Base-by-base conservation (phyloP, 1,140 invertebrate species). In the Amphibalanus amphitrite region DNA sequence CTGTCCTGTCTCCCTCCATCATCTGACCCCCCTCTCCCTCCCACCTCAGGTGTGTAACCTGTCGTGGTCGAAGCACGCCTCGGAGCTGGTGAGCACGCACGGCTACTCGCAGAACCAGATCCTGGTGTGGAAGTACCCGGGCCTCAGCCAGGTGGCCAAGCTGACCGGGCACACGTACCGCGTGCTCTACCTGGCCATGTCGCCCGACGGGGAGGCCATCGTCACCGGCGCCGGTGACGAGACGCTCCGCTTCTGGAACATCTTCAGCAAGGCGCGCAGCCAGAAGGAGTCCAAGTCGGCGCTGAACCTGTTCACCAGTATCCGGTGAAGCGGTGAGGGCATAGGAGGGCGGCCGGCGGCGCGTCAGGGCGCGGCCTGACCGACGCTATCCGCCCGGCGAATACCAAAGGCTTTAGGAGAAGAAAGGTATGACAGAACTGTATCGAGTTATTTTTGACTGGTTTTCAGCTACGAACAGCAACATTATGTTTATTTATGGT, bases 81-180 rank as follows among this genome's bases (percentile, higher is more conserved):
- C 93, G 74, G 96, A 99, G 82, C 82, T 99, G 77, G 95, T 98
- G 72, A 97, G 93, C 77, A 99, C 97, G 0, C 97, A 99, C 80
- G 97, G 97, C 0, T 99, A 99, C 79, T 98, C 96, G 30, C 97
- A 98, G 80, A 99, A 99, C 82, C 97, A 99, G 83, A 98, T 99
- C 71, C 81, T 98, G 20, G 94, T 99, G 0, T 99, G 97, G 97
- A 98, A 99, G 78, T 99, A 99, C 82, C 97, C 97, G 0, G 93
- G 92, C 73, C 82, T 99, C 69, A 93, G 91, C 83, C 91, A 95
- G 83, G 95, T 99, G 69, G 96, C 96, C 29, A 98, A 99, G 83
- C 83, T 99, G 69, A 98, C 95, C 0, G 97, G 97, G 3, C 97
- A 99, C 81, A 95, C 95, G 29, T 97, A 95, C 79, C 84, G 97